These are phyloP conservation scores for Suillia variegata DNA, from an alignment of 2,888 invertebrate genomes.

Conservation along the genomic window DNA sequence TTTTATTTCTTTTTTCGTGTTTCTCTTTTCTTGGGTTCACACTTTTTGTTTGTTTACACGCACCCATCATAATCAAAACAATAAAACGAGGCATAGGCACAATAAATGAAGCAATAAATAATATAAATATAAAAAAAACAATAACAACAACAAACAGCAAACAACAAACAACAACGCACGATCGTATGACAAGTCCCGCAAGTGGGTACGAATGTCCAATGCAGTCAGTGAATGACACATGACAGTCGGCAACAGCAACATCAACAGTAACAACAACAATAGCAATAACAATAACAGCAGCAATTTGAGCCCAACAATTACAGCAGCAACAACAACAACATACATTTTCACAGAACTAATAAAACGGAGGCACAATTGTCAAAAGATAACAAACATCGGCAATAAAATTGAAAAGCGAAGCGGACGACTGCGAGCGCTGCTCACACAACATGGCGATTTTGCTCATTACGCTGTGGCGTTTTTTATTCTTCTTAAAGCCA, in stretches of 20 bases:
- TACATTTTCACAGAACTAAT: not conserved
- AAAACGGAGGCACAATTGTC: not conserved
- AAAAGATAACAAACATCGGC: not conserved
- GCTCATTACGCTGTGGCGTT: no score
- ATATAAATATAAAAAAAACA: no score
- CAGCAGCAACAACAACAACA: not conserved
- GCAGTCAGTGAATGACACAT: slow-evolving; percentile 5
- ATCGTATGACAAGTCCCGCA: no score
- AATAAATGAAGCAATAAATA: not conserved
- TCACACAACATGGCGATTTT: no score
- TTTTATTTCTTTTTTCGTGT: not conserved
- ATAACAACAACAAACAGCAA: no score
- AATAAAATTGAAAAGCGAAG: not conserved
- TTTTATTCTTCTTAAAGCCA: no score
- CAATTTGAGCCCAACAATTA: not conserved
- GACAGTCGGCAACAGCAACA: slow-evolving; percentile 4
- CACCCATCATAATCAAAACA: not conserved
- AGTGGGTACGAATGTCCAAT: not conserved
- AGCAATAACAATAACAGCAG: not conserved
- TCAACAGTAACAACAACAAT: not conserved
- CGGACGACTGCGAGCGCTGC: not conserved
- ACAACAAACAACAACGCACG: no score
- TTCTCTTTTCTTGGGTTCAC: no score
- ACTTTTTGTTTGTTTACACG: not conserved
- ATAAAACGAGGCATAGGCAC: not conserved